phyloP scores from a whole-genome alignment of 2,797 vertebrate species.

The Microctenopoma lineatum region DNA sequence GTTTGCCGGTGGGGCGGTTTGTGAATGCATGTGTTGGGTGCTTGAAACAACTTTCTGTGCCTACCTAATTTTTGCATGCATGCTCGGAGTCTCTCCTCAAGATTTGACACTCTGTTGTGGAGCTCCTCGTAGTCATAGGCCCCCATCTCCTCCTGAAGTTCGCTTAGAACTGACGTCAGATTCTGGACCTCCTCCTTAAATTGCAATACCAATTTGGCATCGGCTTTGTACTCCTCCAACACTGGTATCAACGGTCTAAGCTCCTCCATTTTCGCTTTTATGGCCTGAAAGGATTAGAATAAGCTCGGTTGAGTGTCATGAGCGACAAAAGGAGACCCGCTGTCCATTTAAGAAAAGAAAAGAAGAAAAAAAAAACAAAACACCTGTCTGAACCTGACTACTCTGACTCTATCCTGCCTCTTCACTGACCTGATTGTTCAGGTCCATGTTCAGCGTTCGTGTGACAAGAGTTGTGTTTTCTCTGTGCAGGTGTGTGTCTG shows the following conservation, averaged over 20 bases:
- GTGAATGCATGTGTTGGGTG: constrained; percentile 66
- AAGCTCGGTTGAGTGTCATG: constrained; percentile 97
- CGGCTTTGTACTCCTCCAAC: constrained; percentile 99
- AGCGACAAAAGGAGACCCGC: constrained; percentile 79
- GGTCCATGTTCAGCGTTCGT: constrained; percentile 55
- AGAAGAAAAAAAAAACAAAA: constrained; percentile 52
- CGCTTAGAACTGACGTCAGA: constrained; percentile 98
- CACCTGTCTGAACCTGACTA: constrained; percentile 82
- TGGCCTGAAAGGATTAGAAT: constrained; percentile 97
- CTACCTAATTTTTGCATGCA: constrained; percentile 99
- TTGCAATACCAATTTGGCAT: constrained; percentile 99
- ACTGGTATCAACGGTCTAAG: constrained; percentile 99
- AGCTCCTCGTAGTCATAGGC: constrained; percentile 99
- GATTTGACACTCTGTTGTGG: constrained; percentile 98
- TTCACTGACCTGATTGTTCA: constrained; percentile 64
- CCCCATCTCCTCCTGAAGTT: constrained; percentile 99
- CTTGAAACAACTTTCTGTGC: constrained; percentile 82
- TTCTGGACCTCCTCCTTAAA: constrained; percentile 99
- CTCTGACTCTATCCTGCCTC: constrained; percentile 83
- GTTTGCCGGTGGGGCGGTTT: constrained; percentile 45
- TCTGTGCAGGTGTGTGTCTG: constrained; percentile 67
- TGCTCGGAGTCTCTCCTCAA: constrained; percentile 98
- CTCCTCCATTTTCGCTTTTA: constrained; percentile 99
- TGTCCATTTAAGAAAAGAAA: constrained; percentile 66
- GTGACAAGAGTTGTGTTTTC: constrained; percentile 50